A percentile compares a stretch with the other conserved stretches of the same genome.
Conservation (phyloP, 2,113 vertebrate genomes). For the Passer montanus region DNA sequence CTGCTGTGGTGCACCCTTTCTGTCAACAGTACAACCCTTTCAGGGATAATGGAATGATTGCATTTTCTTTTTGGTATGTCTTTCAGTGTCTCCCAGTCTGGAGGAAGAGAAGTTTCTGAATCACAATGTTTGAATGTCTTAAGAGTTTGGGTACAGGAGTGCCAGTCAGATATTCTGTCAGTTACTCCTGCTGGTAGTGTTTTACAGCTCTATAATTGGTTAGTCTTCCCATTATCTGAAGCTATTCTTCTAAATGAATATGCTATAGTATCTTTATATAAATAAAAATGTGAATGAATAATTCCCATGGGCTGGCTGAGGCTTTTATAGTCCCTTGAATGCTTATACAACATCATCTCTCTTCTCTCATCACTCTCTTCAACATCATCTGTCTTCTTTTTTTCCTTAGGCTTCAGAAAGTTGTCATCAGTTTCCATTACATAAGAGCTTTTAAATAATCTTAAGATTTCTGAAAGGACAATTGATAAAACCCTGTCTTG, state of each 20-base stretch:
- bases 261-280: not conserved
- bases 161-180: not conserved
- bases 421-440: not conserved
- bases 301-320: not conserved
- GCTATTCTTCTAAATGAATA: not conserved
- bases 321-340: not conserved
- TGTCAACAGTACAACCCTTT: not conserved
- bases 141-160: not conserved
- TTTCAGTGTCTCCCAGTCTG: not conserved
- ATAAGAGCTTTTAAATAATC: not conserved
- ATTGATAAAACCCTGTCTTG: not conserved
- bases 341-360: not conserved
- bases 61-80: not conserved
- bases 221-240: not conserved
- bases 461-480: not conserved
- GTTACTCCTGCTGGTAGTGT: not conserved
- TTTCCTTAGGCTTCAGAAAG: not conserved
- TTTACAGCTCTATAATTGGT: not conserved
- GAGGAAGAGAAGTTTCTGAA: not conserved
- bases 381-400: not conserved
- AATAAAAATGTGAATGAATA: not conserved
- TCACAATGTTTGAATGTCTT: not conserved
- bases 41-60: not conserved
- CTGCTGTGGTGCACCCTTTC: not conserved
- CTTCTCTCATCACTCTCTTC: not conserved